These are phyloP conservation scores for Hystrix cristata DNA, from an alignment of 2,113 vertebrate genomes.

Conservation along the genomic window DNA sequence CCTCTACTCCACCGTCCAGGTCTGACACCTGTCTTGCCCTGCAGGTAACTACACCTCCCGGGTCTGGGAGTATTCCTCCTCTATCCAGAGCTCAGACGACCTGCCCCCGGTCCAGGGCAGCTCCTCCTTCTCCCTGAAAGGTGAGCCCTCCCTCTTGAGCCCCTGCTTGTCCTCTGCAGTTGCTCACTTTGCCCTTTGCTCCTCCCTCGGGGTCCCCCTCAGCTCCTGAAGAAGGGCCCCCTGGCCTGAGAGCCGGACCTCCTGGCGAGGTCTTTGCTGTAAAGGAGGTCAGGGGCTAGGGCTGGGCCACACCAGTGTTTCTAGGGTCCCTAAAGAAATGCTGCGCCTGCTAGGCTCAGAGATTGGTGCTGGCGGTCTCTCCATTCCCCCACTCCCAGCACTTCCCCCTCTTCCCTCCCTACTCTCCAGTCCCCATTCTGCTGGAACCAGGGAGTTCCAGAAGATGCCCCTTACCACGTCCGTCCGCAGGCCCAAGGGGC, in stretches of 20 bases:
- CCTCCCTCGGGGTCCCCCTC: neutral
- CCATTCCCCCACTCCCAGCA: too few relatives aligned
- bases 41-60: slow-evolving; percentile 89
- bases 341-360: neutral
- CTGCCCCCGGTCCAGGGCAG: slow-evolving; percentile 85
- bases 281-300: neutral
- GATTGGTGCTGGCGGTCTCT: neutral
- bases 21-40: slow-evolving; percentile 59
- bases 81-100: slow-evolving; percentile 88
- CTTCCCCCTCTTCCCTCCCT: accelerated
- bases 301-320: neutral
- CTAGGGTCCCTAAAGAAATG: neutral
- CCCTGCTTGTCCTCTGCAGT: neutral
- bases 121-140: slow-evolving; percentile 88
- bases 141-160: slow-evolving; percentile 74
- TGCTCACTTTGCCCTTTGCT: neutral
- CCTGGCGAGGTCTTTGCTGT: neutral
- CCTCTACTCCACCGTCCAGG: accelerated
- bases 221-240: neutral
- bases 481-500: neutral
- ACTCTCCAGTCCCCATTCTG: too few relatives aligned
- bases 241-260: neutral
- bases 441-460: too few relatives aligned
- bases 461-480: too few relatives aligned
- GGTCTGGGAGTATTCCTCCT: slow-evolving; percentile 89